Evolutionary conservation across 2,113 vertebrate species (phyloP), one percentile per base, ranked within the genome.

Genomic region (Heptranchias perlo): DNA sequence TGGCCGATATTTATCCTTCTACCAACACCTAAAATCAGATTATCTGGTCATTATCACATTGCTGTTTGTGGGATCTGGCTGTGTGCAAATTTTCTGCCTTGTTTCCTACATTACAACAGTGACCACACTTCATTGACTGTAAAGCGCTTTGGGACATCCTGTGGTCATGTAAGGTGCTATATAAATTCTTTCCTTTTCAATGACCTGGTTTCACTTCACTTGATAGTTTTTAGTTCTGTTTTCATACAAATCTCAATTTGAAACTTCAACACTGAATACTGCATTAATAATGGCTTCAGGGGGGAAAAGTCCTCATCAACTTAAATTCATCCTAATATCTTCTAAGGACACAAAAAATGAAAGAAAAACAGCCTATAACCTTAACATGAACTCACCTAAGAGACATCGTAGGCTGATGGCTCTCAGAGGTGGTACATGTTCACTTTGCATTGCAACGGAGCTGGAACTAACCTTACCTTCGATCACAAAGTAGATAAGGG

Each of bases 251-350:
- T 7, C 35, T 93, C n/a, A n/a, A 93, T 62, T 44, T 64, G n/a
- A 82, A 82, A 82, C 14, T 21, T 82, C 39, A 82, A 82, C 44
- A 44, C 39, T 21, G 78, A 64, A n/a, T 39, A 21, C 58, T 93
- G 35, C 14, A 16, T 61, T 93, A 23, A 39, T 8, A 61, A 62
- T 10, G 64, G 58, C 89, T 93, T 62, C 87, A 91, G 58, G 58
- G 54, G 58, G 18, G 4, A 3, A 92, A 1, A 8, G 58, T 39
- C 58, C 61, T 93, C 89, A 58, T 44, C 62, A 92, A 62, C 58
- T 62, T 92, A 62, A 92, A 62, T 93, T 93, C 35, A 92, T 62
- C 58, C 16, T 62, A 62, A 64, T 93, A 64, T 93, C 86, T 89
- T 35, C 13, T 62, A n/a, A 62, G 58, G 35, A 62, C 89, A 93